Conservation (phyloP, 2,113 vertebrate genomes). For the Vireo altiloquus region DNA sequence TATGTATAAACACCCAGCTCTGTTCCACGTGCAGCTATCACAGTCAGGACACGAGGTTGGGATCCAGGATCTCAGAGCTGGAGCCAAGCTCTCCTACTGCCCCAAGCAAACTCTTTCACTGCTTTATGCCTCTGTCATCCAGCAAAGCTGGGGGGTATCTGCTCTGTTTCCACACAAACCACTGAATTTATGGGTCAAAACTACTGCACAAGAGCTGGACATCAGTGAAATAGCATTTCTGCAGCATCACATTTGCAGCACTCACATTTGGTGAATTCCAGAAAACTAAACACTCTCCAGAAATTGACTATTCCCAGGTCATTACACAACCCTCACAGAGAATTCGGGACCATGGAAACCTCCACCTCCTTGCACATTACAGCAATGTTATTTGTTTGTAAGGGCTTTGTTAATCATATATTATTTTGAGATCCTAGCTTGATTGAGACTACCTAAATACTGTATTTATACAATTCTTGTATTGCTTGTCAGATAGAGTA, state of each 20-base stretch:
- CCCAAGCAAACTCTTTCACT: background rate
- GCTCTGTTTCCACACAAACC: background rate
- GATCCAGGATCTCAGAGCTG: background rate
- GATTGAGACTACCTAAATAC: background rate
- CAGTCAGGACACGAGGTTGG: accelerated
- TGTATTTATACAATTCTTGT: background rate
- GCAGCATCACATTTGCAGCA: background rate
- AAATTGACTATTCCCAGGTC: background rate
- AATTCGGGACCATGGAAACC: background rate
- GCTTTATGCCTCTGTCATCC: background rate
- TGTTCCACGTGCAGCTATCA: background rate
- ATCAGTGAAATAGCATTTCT: background rate
- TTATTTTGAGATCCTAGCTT: background rate
- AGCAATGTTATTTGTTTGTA: background rate
- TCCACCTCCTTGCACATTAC: background rate
- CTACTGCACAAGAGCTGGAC: background rate
- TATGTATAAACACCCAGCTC: background rate
- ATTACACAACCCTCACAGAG: background rate
- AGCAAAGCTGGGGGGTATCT: background rate
- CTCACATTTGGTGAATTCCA: background rate
- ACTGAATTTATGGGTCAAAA: background rate
- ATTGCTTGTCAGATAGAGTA: background rate
- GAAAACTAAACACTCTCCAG: background rate
- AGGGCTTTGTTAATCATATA: background rate
- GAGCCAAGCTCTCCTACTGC: background rate